phyloP scores from a whole-genome alignment of 2,888 invertebrate genomes.

The Caradrina clavipalpis region DNA sequence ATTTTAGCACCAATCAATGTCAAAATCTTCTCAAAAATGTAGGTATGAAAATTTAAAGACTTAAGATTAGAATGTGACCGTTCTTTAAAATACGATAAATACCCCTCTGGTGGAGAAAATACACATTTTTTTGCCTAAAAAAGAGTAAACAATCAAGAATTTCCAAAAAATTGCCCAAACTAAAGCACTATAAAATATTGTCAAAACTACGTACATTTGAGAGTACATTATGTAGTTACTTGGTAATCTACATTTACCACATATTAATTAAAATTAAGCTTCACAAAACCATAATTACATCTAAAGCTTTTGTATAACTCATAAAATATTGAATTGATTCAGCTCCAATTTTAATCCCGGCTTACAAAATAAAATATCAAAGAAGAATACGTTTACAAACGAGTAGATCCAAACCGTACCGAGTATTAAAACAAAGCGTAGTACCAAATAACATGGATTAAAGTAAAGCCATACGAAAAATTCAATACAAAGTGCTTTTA shows the following conservation, averaged over 20 bases:
- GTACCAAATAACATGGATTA: constrained; percentile 33
- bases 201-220: background rate
- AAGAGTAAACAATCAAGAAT: too few species aligned
- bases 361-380: constrained; percentile 42
- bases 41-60: too few species aligned
- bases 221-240: background rate
- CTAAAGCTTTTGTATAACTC: constrained; percentile 28
- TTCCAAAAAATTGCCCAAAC: too few species aligned
- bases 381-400: constrained; percentile 33
- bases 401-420: constrained; percentile 24
- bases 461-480: constrained; percentile 27
- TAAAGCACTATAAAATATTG: too few species aligned
- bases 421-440: constrained; percentile 37
- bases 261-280: constrained; percentile 13
- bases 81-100: too few species aligned
- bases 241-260: background rate
- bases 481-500: constrained; percentile 6
- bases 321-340: constrained; percentile 17
- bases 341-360: constrained; percentile 22
- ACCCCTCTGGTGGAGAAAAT: too few species aligned
- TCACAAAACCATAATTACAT: constrained; percentile 8
- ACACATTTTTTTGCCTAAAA: too few species aligned
- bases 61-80: too few species aligned
- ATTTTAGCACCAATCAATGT: too few species aligned
- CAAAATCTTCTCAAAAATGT: too few species aligned